Percentiles rank a stretch among this genome's conserved stretches.
Conservation (phyloP, 2,797 vertebrate species). For the Clamator glandarius region DNA sequence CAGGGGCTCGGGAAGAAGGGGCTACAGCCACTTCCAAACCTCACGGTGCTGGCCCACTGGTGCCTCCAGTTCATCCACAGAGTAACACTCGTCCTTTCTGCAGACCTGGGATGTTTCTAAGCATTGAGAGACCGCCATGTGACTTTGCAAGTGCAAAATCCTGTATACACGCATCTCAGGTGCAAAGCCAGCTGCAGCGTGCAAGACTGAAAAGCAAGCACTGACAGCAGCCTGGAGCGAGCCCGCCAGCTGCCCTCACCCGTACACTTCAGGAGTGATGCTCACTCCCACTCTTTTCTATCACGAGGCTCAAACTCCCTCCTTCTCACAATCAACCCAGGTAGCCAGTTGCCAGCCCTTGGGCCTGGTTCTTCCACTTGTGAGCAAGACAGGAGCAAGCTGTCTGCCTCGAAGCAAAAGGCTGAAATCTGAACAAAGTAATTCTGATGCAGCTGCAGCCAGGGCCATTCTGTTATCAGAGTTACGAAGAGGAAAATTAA, state of each 20-base stretch:
- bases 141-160: background rate
- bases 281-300: background rate
- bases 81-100: background rate
- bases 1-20: fast-evolving
- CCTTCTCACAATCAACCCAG: background rate
- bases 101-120: fast-evolving
- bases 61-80: background rate
- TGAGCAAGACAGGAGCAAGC: background rate
- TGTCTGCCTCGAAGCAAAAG: background rate
- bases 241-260: background rate
- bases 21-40: background rate
- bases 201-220: background rate
- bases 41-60: fast-evolving
- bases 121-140: background rate
- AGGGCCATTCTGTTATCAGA: background rate
- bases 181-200: background rate
- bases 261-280: fast-evolving
- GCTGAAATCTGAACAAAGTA: background rate
- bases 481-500: background rate
- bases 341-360: background rate
- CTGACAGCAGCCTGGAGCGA: background rate
- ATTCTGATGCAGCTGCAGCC: background rate
- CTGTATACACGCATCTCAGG: fast-evolving
- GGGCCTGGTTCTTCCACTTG: background rate
- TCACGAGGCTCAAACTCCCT: fast-evolving